Conservation (phyloP, 2,888 invertebrate species). For the Elmis aenea region DNA sequence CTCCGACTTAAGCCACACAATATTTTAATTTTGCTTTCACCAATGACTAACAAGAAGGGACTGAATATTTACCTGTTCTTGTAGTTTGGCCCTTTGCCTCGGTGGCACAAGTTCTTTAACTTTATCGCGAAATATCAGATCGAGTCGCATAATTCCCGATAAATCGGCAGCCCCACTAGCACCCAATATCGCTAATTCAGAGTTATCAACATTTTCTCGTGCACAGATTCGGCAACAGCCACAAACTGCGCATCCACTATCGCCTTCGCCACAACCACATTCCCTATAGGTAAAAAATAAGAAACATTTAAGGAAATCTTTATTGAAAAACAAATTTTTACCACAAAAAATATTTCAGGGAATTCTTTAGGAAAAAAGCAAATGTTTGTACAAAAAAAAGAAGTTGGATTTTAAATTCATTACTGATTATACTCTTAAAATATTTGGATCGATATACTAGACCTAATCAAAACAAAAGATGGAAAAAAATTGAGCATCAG, state of each 20-base stretch:
- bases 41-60: too few relatives aligned
- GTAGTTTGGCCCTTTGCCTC: conserved; percentile 52
- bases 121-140: conserved; percentile 50
- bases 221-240: conserved; percentile 90
- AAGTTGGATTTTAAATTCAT: too few relatives aligned
- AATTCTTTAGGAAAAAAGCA: too few relatives aligned
- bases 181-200: conserved; percentile 48
- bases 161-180: conserved; percentile 49
- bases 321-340: not conserved
- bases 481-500: too few relatives aligned
- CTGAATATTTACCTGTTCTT: conserved; percentile 50
- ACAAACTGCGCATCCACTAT: conserved; percentile 89
- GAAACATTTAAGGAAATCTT: not conserved
- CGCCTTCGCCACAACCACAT: conserved; percentile 94
- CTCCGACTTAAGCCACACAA: too few relatives aligned
- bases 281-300: too few relatives aligned
- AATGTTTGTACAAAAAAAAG: too few relatives aligned
- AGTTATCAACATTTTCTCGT: conserved; percentile 56
- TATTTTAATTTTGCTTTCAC: too few relatives aligned
- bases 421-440: too few relatives aligned
- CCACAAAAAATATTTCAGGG: not conserved
- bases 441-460: too few relatives aligned
- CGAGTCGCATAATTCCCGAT: conserved; percentile 53
- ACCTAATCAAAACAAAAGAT: too few relatives aligned
- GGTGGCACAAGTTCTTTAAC: conserved; percentile 43